A percentile compares a stretch with the other conserved stretches of the same genome.
Conservation (phyloP, 2,113 vertebrate species). For the Ariopsis seemanni region DNA sequence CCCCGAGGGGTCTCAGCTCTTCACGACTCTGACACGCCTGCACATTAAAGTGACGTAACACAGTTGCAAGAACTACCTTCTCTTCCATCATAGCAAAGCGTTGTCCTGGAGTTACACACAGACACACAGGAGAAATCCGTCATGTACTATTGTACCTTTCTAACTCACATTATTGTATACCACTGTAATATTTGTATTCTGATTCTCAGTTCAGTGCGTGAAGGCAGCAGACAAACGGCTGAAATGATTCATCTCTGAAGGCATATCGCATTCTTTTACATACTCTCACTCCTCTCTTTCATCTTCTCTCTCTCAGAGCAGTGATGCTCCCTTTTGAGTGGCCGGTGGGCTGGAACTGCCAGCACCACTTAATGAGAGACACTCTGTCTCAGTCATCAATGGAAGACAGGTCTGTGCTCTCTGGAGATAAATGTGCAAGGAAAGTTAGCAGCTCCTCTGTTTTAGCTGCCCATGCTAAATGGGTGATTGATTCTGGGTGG, state of each 20-base stretch:
- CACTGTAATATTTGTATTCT: constrained; percentile 20
- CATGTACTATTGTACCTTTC: constrained; percentile 11
- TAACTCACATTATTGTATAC: neutral
- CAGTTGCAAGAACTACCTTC: constrained; percentile 77
- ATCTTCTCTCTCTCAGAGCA: constrained; percentile 3
- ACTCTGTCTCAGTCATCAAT: constrained; percentile 51
- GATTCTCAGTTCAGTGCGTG: neutral
- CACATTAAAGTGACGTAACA: constrained; percentile 77
- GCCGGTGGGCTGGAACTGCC: constrained; percentile 38
- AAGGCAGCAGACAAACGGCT: constrained; percentile 10
- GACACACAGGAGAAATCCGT: neutral
- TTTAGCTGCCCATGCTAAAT: constrained; percentile 34
- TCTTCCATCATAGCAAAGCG: constrained; percentile 85
- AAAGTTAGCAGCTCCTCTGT: constrained; percentile 16
- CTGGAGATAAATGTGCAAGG: constrained; percentile 32
- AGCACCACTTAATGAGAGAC: constrained; percentile 36
- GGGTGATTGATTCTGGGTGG: constrained; percentile 41
- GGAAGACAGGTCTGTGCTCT: constrained; percentile 40
- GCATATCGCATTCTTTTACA: neutral
- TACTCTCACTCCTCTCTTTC: neutral
- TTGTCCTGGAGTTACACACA: constrained; percentile 72
- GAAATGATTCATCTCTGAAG: constrained; percentile 33
- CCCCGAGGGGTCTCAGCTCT: constrained; percentile 72
- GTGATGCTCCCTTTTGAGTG: constrained; percentile 22
- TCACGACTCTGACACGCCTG: constrained; percentile 74